These are phyloP conservation scores for Colossoma macropomum DNA, from an alignment of 2,113 vertebrate genomes.

Conservation along the genomic window DNA sequence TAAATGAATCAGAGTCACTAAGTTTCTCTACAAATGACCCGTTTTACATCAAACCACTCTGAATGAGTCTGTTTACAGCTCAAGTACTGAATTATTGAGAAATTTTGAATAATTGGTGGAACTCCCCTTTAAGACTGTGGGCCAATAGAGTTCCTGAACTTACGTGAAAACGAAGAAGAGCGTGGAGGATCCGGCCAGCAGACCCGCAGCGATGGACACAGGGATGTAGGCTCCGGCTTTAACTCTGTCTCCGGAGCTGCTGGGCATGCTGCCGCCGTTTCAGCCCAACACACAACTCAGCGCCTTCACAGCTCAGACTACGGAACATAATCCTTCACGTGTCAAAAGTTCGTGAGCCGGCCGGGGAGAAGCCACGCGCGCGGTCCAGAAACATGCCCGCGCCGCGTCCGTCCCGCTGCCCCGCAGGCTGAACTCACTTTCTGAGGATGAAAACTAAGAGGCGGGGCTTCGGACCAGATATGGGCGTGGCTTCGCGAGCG, in stretches of 20 bases:
- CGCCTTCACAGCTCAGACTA: neutral
- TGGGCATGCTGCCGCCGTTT: slow-evolving; percentile 26
- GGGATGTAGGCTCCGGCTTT: slow-evolving; percentile 84
- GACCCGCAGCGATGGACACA: slow-evolving; percentile 89
- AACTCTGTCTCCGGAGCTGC: neutral
- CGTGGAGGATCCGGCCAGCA: slow-evolving; percentile 90
- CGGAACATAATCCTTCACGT: neutral
- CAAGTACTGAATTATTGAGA: too few relatives aligned
- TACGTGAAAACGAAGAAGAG: slow-evolving; percentile 98
- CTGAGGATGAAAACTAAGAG: neutral
- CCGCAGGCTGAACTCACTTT: neutral
- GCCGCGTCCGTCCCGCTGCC: neutral
- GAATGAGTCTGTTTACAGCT: too few relatives aligned
- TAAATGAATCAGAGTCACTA: too few relatives aligned
- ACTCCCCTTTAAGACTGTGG: too few relatives aligned
- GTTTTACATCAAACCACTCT: too few relatives aligned
- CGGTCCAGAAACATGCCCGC: neutral
- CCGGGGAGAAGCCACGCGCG: neutral
- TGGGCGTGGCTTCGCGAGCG: neutral
- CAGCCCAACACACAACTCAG: neutral
- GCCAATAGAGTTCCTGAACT: slow-evolving; percentile 68
- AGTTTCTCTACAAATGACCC: too few relatives aligned
- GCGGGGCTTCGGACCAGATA: neutral
- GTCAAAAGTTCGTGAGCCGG: neutral
- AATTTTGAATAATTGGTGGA: too few relatives aligned